These are phyloP conservation scores for Temnothorax unifasciatus DNA, from an alignment of 2,888 invertebrate genomes.

Conservation along the genomic window DNA sequence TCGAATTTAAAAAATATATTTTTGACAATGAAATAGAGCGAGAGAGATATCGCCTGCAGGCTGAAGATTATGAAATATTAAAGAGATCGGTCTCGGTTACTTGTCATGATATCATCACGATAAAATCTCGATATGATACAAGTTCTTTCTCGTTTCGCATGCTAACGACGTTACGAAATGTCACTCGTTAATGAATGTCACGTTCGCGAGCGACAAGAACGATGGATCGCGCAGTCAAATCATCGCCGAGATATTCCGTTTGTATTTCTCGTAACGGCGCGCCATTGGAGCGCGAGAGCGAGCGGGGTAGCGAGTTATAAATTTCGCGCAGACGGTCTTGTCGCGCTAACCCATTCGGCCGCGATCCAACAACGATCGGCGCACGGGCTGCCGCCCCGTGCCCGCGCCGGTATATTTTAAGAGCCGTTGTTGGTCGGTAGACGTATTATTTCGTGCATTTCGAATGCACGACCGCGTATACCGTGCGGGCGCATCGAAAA, in stretches of 20 bases:
- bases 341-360: conserved; percentile 65
- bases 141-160: neutral
- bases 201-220: neutral
- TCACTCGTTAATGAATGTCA: conserved; percentile 1
- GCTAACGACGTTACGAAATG: neutral
- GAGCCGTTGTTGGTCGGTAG: conserved; percentile 69
- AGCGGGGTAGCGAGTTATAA: conserved; percentile 54
- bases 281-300: neutral
- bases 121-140: neutral
- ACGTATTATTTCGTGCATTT: conserved; percentile 71
- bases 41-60: neutral
- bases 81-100: neutral
- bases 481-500: conserved; percentile 71
- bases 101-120: neutral
- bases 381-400: conserved; percentile 46
- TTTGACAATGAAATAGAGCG: neutral
- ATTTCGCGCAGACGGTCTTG: conserved; percentile 62
- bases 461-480: conserved; percentile 63
- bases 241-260: neutral
- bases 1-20: neutral
- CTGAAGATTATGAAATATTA: neutral
- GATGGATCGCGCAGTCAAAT: conserved; percentile 1
- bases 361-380: conserved; percentile 63
- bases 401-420: conserved; percentile 67
- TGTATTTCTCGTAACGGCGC: conserved; percentile 29